These are phyloP conservation scores for Acyrthosiphon pisum DNA, from an alignment of 1,140 invertebrate genomes.

Conservation along the genomic window DNA sequence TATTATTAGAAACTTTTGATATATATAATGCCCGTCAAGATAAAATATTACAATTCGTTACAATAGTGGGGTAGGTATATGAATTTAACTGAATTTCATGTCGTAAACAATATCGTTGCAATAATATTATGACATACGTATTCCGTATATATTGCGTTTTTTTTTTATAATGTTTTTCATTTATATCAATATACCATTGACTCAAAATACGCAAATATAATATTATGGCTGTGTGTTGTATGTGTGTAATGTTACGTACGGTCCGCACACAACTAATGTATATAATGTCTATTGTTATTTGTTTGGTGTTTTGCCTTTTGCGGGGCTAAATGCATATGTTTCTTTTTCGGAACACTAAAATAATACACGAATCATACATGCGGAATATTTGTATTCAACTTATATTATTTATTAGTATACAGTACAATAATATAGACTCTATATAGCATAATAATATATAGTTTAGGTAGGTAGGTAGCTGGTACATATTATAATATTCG, in stretches of 20 bases:
- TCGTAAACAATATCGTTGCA: not conserved
- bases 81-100: not conserved
- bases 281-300: not conserved
- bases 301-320: not conserved
- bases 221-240: not conserved
- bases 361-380: not conserved
- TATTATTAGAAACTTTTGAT: not conserved
- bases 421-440: not conserved
- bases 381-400: slow-evolving; percentile 12
- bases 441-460: not conserved
- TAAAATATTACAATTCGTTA: not conserved
- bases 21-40: not conserved
- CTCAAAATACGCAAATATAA: not conserved
- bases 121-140: not conserved
- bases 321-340: not conserved
- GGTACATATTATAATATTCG: not conserved
- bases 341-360: slow-evolving; percentile 11
- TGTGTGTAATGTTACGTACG: not conserved
- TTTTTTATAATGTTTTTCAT: not conserved
- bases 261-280: not conserved
- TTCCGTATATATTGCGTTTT: not conserved
- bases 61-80: not conserved
- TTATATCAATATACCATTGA: not conserved
- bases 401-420: slow-evolving; percentile 16
- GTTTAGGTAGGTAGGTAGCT: not conserved